A percentile compares a stretch with the other conserved stretches of the same genome.
These are phyloP conservation scores for Halyomorpha halys DNA, from an alignment of 1,140 invertebrate species.

Conservation along the genomic window DNA sequence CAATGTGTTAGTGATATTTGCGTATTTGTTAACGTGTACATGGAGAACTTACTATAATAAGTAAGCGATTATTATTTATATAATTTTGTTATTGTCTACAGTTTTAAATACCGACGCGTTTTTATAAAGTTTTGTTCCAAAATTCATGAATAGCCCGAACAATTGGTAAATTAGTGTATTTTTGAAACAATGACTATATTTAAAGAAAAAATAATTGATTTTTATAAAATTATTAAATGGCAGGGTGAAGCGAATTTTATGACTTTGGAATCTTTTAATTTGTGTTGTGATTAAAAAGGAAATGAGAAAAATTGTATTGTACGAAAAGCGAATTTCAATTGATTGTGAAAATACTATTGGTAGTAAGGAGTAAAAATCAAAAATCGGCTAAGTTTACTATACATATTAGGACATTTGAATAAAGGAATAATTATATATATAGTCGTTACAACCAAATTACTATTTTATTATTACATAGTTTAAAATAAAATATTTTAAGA, in stretches of 20 bases:
- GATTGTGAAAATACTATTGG: neutral
- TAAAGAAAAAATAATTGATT: conserved; percentile 12
- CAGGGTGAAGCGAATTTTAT: conserved; percentile 3
- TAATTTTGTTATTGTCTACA: conserved; percentile 4
- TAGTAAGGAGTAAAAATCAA: no score
- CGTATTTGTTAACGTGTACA: conserved; percentile 13
- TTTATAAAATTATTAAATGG: conserved; percentile 6
- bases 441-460: no score
- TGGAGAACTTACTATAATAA: conserved; percentile 1
- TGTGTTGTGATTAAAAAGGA: conserved; percentile 5
- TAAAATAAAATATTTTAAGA: no score
- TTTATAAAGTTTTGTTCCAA: conserved; percentile 11
- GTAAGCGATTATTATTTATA: no score
- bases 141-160: conserved; percentile 24
- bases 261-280: conserved; percentile 3
- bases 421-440: no score
- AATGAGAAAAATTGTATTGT: neutral
- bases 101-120: conserved; percentile 20
- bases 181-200: conserved; percentile 28
- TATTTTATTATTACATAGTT: no score
- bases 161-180: conserved; percentile 28
- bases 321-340: no score
- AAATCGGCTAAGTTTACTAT: no score
- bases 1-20: conserved; percentile 10
- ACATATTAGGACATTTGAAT: no score